Conservation (phyloP, 2,888 invertebrate species). For the Lathronympha strigana region DNA sequence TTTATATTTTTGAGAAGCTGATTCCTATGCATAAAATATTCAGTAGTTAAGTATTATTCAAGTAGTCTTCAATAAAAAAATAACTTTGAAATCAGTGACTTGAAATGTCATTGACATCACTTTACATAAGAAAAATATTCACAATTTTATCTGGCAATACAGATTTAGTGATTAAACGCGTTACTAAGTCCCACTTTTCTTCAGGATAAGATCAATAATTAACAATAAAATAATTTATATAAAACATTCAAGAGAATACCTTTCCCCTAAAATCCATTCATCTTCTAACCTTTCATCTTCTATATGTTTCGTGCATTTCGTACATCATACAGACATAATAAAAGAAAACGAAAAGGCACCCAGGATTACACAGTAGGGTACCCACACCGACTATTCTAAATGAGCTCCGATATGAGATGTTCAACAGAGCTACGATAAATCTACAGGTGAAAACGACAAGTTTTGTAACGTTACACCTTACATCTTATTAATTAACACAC, state of each 20-base stretch:
- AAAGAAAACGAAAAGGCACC: conserved; percentile 80
- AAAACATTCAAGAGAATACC: conserved; percentile 75
- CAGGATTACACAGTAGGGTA: conserved; percentile 80
- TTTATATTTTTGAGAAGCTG: conserved; percentile 65
- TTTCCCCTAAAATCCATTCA: conserved; percentile 61
- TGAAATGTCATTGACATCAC: conserved; percentile 81
- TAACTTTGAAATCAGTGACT: conserved; percentile 79
- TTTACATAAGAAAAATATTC: conserved; percentile 82
- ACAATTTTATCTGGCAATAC: conserved; percentile 85
- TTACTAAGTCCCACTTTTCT: conserved; percentile 78
- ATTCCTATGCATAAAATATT: conserved; percentile 67
- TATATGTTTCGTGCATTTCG: conserved; percentile 95
- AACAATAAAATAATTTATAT: conserved; percentile 80
- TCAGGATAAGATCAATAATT: conserved; percentile 77
- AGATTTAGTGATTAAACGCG: conserved; percentile 76
- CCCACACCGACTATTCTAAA: conserved; percentile 84
- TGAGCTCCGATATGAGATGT: no score
- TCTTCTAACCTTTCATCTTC: conserved; percentile 86
- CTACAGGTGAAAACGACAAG: conserved; percentile 70
- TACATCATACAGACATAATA: conserved; percentile 90
- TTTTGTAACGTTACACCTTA: conserved; percentile 55
- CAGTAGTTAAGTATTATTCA: conserved; percentile 37
- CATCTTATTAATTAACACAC: conserved; percentile 60
- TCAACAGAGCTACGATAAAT: conserved; percentile 53
- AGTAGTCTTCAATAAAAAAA: conserved; percentile 79